A percentile compares a stretch with the other conserved stretches of the same genome.
Evolutionary conservation across 2,113 vertebrate genomes (phyloP).

Genomic region (Eleginops maclovinus): DNA sequence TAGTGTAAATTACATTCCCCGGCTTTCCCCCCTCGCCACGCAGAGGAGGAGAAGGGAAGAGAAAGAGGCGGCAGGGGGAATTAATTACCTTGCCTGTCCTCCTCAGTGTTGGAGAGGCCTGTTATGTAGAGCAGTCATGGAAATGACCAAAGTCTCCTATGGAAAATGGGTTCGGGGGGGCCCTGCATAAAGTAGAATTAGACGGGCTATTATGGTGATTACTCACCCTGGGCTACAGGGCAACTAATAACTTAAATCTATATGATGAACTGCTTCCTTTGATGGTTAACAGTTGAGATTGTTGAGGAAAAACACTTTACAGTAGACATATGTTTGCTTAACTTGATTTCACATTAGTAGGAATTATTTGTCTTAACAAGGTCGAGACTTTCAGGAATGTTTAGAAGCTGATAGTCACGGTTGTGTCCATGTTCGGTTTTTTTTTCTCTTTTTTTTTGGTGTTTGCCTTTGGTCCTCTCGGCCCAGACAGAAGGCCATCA

Average conservation of each 20-base stretch:
- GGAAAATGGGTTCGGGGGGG: conserved; percentile 63
- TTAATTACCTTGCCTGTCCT: conserved; percentile 81
- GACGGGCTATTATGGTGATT: conserved; percentile 62
- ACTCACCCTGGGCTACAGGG: conserved; percentile 43
- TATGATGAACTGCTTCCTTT: conserved; percentile 54
- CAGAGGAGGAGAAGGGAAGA: conserved; percentile 69
- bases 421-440: conserved; percentile 18
- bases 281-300: conserved; percentile 32
- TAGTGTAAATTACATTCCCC: conserved; percentile 81
- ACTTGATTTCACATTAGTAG: neutral
- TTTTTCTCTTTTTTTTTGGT: conserved; percentile 1
- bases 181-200: conserved; percentile 34
- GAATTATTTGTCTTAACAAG: neutral
- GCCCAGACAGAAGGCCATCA: conserved; percentile 65
- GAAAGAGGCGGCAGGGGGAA: conserved; percentile 73
- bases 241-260: conserved; percentile 54
- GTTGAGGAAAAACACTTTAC: neutral
- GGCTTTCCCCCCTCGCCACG: conserved; percentile 64
- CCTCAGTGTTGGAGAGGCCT: conserved; percentile 64
- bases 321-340: conserved; percentile 6
- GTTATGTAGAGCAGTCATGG: conserved; percentile 73
- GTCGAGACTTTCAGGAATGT: conserved; percentile 1
- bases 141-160: conserved; percentile 69
- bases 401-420: neutral
- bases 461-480: conserved; percentile 59